phyloP scores from a whole-genome alignment of 2,113 vertebrate species.

The Puma concolor region DNA sequence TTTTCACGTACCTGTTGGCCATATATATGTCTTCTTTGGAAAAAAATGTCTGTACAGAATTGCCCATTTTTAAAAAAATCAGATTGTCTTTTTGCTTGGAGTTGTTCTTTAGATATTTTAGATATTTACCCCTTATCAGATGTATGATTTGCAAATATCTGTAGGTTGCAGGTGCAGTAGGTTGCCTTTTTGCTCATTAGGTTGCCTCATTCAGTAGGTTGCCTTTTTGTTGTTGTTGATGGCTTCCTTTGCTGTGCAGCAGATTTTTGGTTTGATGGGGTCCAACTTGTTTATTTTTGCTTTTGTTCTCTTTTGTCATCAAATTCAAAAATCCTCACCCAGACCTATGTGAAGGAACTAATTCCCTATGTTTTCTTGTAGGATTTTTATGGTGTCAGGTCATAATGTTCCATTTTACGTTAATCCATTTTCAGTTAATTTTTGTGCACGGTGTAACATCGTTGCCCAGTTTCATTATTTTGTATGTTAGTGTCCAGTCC shows the following conservation, averaged over 20 bases:
- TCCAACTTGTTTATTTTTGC: background rate
- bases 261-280: background rate
- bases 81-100: background rate
- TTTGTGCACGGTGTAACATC: background rate
- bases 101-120: background rate
- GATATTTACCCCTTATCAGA: background rate
- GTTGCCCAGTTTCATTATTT: background rate
- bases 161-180: background rate
- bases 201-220: background rate
- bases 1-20: background rate
- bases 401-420: background rate
- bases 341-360: background rate
- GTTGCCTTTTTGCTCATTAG: background rate
- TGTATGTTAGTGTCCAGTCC: background rate
- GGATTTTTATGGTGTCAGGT: background rate
- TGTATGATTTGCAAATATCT: background rate
- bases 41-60: background rate
- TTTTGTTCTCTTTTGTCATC: background rate
- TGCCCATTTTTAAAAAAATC: background rate
- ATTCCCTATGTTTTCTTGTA: background rate
- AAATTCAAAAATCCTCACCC: background rate
- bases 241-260: background rate
- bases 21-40: background rate
- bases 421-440: background rate
- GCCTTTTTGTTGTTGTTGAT: background rate